These are phyloP conservation scores for Virgularia gustaviana DNA, from an alignment of 92 coral and sea anemone genomes.

Conservation along the genomic window DNA sequence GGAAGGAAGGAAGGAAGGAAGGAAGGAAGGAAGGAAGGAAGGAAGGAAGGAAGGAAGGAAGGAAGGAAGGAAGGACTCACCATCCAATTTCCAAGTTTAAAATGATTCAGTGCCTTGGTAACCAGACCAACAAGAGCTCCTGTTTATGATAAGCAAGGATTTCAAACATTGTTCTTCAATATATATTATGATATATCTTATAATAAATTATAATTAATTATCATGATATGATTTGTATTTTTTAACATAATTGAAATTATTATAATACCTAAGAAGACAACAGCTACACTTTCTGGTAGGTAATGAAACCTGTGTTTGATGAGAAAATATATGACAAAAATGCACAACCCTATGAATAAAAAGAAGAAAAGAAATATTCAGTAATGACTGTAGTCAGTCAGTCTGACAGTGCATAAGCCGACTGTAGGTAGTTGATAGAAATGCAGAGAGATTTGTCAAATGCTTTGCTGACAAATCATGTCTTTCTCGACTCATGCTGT, in stretches of 20 bases:
- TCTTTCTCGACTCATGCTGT: too few species aligned
- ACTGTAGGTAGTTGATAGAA: too few species aligned
- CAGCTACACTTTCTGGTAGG: conserved; percentile 98
- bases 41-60: too few species aligned
- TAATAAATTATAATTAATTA: not conserved
- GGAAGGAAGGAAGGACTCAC: conserved; percentile 40
- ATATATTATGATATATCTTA: not conserved
- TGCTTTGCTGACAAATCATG: too few species aligned
- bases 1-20: too few species aligned
- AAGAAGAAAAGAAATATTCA: not conserved
- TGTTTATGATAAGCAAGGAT: too few species aligned
- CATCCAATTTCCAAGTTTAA: conserved; percentile 96
- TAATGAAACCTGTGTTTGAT: conserved; percentile 96
- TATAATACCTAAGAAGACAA: conserved; percentile 94
- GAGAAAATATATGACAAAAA: conserved; percentile 78
- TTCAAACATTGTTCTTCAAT: not conserved
- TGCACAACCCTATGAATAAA: conserved; percentile 75
- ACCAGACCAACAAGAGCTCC: conserved; percentile 96
- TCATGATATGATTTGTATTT: not conserved
- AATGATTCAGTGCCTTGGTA: conserved; percentile 84
- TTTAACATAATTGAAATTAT: conserved; percentile 8
- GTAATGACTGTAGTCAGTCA: too few species aligned
- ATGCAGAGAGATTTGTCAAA: too few species aligned
- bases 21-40: too few species aligned
- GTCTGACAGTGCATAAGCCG: too few species aligned